A percentile compares a stretch with the other conserved stretches of the same genome.
Evolutionary conservation across 2,888 invertebrate genomes (phyloP).

Genomic region (Temnothorax ravouxi): DNA sequence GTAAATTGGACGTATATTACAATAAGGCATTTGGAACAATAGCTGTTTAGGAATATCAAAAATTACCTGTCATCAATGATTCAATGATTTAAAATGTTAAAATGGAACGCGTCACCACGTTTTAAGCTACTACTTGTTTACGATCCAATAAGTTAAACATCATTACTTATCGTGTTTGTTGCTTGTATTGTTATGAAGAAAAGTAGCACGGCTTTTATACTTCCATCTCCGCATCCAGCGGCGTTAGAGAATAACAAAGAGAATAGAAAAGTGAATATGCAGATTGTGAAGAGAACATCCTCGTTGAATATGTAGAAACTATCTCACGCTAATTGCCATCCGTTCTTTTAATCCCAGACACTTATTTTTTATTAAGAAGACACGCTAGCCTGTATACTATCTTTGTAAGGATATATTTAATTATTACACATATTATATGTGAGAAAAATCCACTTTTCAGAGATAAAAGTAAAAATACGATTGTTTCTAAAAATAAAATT

Average conservation of each 20-base stretch:
- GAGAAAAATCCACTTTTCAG: neutral
- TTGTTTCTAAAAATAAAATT: neutral
- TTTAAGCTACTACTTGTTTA: neutral
- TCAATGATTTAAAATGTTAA: neutral
- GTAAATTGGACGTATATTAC: neutral
- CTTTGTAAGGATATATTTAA: constrained; percentile 27
- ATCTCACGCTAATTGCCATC: constrained; percentile 21
- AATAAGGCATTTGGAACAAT: neutral
- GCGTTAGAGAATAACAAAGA: constrained; percentile 17
- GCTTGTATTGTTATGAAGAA: neutral
- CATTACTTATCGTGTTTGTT: neutral
- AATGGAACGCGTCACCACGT: neutral
- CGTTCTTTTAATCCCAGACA: constrained; percentile 42
- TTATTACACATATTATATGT: neutral
- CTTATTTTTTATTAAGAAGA: constrained; percentile 21
- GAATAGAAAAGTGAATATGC: constrained; percentile 24
- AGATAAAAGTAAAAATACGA: neutral
- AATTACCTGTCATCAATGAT: neutral
- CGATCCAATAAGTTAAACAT: neutral
- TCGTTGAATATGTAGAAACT: constrained; percentile 18
- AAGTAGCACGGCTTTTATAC: neutral
- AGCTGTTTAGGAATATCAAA: neutral
- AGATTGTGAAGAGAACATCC: constrained; percentile 28
- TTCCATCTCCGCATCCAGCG: constrained; percentile 2
- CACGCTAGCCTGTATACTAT: neutral